These are phyloP conservation scores for Rhadina sibilatrix DNA, from an alignment of 2,113 vertebrate species.

Conservation along the genomic window DNA sequence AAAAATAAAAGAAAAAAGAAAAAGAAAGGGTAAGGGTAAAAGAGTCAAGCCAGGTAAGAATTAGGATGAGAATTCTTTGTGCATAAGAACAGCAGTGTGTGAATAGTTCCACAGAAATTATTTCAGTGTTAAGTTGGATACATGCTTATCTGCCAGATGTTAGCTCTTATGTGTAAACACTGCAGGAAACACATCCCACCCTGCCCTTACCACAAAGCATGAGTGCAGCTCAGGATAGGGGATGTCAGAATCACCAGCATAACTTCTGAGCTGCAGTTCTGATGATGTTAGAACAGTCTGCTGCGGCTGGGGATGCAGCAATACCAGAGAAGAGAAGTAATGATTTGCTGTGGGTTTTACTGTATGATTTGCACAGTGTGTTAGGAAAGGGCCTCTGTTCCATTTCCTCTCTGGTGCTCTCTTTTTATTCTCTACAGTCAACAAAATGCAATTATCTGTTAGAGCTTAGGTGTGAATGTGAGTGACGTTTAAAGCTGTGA, in stretches of 20 bases:
- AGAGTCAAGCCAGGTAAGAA: background rate
- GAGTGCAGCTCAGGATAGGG: background rate
- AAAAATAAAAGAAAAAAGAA: no score
- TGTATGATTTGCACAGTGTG: background rate
- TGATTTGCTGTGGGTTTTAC: background rate
- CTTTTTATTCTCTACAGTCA: background rate
- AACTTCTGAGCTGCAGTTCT: background rate
- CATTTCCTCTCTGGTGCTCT: background rate
- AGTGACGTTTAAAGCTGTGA: background rate
- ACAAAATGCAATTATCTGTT: background rate
- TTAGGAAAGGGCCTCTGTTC: background rate
- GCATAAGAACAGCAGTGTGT: no score
- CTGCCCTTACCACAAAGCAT: background rate
- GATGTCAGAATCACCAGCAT: background rate
- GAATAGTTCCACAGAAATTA: background rate
- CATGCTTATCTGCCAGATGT: background rate
- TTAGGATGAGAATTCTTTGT: background rate
- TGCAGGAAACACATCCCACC: background rate
- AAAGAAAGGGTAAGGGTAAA: accelerated
- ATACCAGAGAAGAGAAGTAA: background rate
- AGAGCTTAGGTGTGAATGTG: background rate
- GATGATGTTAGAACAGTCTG: background rate
- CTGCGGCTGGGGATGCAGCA: background rate
- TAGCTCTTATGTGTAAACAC: background rate
- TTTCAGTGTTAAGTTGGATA: background rate